Evolutionary conservation across 1,140 invertebrate genomes (phyloP).

Genomic region (Trichoplusia ni): DNA sequence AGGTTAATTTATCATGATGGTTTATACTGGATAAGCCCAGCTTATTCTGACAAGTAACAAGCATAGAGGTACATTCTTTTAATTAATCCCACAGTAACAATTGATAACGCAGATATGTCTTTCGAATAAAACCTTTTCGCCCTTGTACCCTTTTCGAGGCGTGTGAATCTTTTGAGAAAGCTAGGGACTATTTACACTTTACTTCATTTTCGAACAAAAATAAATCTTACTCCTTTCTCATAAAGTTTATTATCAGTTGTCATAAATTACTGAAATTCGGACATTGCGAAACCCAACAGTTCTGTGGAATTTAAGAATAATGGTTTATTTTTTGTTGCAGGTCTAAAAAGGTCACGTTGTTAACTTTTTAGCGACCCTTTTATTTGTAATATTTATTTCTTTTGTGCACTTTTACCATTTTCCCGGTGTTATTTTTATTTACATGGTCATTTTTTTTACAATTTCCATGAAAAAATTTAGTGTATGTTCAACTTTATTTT

Average conservation of each 20-base stretch:
- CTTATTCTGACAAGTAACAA: too few species aligned
- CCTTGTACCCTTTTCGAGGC: constrained; percentile 37
- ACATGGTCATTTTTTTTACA: too few species aligned
- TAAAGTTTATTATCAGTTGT: not conserved
- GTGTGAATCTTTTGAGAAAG: constrained; percentile 25
- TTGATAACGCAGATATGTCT: constrained; percentile 25
- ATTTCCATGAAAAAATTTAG: constrained; percentile 3
- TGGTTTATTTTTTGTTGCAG: constrained; percentile 26
- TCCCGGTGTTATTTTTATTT: too few species aligned
- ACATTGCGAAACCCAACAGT: constrained; percentile 25
- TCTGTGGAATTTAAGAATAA: constrained; percentile 21
- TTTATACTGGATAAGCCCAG: too few species aligned
- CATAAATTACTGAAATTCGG: not conserved
- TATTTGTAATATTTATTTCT: constrained; percentile 23
- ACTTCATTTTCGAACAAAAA: not conserved
- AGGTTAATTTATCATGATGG: too few species aligned
- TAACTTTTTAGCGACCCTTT: constrained; percentile 24
- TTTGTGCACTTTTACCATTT: not conserved
- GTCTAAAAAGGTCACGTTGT: constrained; percentile 2
- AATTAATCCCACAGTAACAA: constrained; percentile 4
- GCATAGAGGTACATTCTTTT: not conserved
- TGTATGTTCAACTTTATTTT: not conserved
- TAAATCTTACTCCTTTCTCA: not conserved
- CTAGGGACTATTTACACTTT: constrained; percentile 8
- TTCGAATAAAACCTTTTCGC: constrained; percentile 27